A percentile compares a stretch with the other conserved stretches of the same genome.
Evolutionary conservation across 1,140 invertebrate genomes (phyloP).

Genomic region (Drosophila tropicalis): DNA sequence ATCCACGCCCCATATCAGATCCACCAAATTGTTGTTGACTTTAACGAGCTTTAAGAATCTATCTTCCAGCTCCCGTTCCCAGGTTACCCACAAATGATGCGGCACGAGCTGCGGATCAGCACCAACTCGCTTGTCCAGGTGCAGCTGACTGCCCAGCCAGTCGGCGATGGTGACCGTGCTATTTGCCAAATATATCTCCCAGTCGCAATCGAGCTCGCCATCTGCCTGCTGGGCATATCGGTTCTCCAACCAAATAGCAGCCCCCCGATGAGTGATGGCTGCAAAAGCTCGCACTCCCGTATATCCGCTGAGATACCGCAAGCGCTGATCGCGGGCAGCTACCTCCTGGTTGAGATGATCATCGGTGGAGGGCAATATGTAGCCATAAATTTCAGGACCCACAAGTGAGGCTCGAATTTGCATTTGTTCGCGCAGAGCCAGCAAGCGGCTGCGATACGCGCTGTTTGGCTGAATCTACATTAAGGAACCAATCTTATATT

Average conservation of each 20-base stretch:
- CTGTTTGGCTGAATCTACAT: slow-evolving; percentile 66
- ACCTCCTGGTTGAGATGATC: slow-evolving; percentile 90
- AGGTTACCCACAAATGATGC: slow-evolving; percentile 86
- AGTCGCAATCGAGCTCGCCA: slow-evolving; percentile 90
- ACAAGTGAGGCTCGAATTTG: slow-evolving; percentile 85
- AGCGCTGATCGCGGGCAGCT: slow-evolving; percentile 89
- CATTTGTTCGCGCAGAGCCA: slow-evolving; percentile 88
- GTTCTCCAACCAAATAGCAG: slow-evolving; percentile 95
- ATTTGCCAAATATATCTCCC: slow-evolving; percentile 91
- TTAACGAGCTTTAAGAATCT: slow-evolving; percentile 86
- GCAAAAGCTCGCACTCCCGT: slow-evolving; percentile 92
- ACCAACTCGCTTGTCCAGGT: slow-evolving; percentile 88
- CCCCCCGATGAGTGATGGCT: slow-evolving; percentile 89
- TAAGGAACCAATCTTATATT: neutral
- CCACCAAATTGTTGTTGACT: slow-evolving; percentile 90
- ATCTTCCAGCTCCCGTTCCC: slow-evolving; percentile 85
- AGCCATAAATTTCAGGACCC: slow-evolving; percentile 88
- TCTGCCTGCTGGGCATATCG: slow-evolving; percentile 92
- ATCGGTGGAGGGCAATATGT: slow-evolving; percentile 90
- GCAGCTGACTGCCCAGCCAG: slow-evolving; percentile 88
- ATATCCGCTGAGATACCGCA: slow-evolving; percentile 94
- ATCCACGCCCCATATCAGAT: slow-evolving; percentile 90
- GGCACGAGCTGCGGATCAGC: slow-evolving; percentile 91
- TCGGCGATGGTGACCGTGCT: slow-evolving; percentile 86
- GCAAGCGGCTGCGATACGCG: slow-evolving; percentile 84